phyloP scores from a whole-genome alignment of 2,113 vertebrate genomes.

The Nettapus auritus region DNA sequence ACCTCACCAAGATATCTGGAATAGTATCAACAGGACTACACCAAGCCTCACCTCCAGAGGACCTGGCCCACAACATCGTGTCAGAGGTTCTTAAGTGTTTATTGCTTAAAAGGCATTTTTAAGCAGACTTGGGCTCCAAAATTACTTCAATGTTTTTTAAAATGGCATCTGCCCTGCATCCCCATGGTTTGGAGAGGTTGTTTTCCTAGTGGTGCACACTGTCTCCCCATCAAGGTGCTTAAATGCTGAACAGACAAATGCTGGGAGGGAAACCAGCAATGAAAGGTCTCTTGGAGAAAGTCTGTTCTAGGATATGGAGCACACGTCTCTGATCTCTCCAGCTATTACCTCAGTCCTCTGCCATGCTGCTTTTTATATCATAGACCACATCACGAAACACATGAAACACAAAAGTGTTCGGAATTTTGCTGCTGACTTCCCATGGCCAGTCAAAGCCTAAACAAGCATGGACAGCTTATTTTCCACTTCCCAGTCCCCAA shows the following conservation, averaged over 20 bases:
- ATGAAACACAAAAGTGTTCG: rapidly evolving
- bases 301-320: neutral
- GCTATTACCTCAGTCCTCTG: neutral
- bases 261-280: neutral
- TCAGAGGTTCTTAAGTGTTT: rapidly evolving
- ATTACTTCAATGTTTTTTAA: neutral
- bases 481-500: neutral
- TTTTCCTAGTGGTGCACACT: rapidly evolving
- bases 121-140: neutral
- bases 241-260: neutral
- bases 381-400: neutral
- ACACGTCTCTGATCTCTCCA: neutral
- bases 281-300: neutral
- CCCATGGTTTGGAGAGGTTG: neutral
- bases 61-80: too few species aligned
- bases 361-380: neutral
- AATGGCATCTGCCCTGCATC: neutral
- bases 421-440: neutral
- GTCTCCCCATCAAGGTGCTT: rapidly evolving
- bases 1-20: neutral
- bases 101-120: neutral
- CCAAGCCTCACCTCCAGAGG: neutral
- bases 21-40: neutral
- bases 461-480: neutral
- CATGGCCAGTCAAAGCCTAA: neutral